A percentile compares a stretch with the other conserved stretches of the same genome.
Conservation (phyloP, 2,113 vertebrate genomes). For the Alethe castanea region DNA sequence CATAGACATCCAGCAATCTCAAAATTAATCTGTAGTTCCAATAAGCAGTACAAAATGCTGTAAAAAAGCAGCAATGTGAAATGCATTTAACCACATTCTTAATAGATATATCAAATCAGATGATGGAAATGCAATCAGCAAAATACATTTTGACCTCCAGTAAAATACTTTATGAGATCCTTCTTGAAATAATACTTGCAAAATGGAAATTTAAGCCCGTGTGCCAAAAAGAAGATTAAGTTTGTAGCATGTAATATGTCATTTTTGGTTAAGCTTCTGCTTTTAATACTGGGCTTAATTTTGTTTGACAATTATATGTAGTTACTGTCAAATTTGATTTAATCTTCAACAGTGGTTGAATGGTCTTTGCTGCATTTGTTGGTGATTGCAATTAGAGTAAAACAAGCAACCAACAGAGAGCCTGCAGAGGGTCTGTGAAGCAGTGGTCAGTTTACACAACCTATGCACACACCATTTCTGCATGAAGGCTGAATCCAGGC, state of each 20-base stretch:
- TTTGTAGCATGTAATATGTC: neutral
- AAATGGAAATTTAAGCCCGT: neutral
- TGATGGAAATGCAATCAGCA: neutral
- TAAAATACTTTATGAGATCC: neutral
- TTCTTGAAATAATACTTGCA: neutral
- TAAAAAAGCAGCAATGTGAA: neutral
- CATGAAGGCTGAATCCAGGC: neutral
- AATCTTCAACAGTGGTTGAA: neutral
- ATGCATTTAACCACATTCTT: neutral
- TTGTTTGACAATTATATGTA: neutral
- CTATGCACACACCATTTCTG: neutral
- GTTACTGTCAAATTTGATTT: neutral
- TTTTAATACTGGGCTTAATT: neutral
- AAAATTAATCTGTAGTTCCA: neutral
- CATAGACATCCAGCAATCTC: neutral
- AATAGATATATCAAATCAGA: neutral
- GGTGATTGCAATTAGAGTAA: neutral
- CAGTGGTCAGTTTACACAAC: neutral
- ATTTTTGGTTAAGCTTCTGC: neutral
- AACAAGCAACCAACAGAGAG: neutral
- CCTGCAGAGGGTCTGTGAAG: neutral
- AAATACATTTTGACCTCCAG: neutral
- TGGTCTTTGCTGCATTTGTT: neutral
- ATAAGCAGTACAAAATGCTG: neutral
- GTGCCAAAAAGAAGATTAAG: neutral